These are phyloP conservation scores for Andrena dorsata DNA, from an alignment of 2,888 invertebrate genomes.

Conservation along the genomic window DNA sequence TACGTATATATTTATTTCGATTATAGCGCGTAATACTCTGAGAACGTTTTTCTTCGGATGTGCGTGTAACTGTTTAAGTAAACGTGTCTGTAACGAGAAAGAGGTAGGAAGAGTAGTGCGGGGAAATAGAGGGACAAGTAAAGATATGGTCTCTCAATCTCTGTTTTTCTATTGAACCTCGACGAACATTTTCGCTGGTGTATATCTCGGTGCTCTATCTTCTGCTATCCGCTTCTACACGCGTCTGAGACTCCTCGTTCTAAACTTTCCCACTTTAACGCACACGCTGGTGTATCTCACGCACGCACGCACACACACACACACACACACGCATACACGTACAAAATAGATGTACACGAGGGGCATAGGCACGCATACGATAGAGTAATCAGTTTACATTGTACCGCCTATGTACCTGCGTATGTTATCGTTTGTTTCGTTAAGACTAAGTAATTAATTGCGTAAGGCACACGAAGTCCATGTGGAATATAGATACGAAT, in stretches of 20 bases:
- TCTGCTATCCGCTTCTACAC: constrained; percentile 55
- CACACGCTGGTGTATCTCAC: constrained; percentile 39
- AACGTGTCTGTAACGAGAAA: background rate
- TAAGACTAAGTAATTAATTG: constrained; percentile 49
- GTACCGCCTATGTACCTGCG: constrained; percentile 51
- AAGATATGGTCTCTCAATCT: constrained; percentile 4
- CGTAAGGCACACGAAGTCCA: constrained; percentile 30
- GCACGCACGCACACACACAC: background rate
- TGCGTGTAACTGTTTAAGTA: constrained; percentile 1
- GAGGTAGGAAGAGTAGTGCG: background rate
- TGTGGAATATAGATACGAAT: constrained; percentile 19
- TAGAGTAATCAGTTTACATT: constrained; percentile 24
- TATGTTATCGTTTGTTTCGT: constrained; percentile 64
- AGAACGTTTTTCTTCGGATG: constrained; percentile 42
- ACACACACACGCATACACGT: background rate
- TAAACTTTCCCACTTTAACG: constrained; percentile 8
- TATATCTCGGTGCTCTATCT: constrained; percentile 62
- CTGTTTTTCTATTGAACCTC: constrained; percentile 13
- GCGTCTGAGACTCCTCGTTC: constrained; percentile 30
- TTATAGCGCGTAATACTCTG: constrained; percentile 69
- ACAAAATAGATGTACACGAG: constrained; percentile 9
- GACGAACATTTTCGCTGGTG: constrained; percentile 2
- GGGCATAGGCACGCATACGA: constrained; percentile 26
- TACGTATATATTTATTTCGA: constrained; percentile 64
- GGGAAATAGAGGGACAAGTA: background rate